Percentiles rank a stretch among this genome's conserved stretches.
Evolutionary conservation across 2,113 vertebrate genomes (phyloP).

Genomic region (Ciconia stormi): DNA sequence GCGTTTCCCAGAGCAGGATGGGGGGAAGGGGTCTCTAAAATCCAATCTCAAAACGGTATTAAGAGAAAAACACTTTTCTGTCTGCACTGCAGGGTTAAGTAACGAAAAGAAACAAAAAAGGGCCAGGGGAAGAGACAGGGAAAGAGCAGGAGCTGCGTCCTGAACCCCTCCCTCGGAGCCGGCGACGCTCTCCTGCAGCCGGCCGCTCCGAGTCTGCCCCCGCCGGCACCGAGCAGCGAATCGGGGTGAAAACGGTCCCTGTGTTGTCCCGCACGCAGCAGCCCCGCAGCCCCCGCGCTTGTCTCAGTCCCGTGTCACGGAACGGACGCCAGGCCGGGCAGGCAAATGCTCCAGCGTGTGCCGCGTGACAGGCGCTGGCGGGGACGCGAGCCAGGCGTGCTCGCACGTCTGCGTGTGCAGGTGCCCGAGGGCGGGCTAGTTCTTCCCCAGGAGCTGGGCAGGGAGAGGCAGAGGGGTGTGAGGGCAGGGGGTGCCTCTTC

Average conservation of each 20-base stretch:
- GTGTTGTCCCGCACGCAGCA: neutral
- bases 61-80: conserved; percentile 14
- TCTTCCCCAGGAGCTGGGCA: neutral
- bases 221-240: neutral
- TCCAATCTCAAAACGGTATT: conserved; percentile 12
- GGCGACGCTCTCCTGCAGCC: neutral
- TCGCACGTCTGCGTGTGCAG: neutral
- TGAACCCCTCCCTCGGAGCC: neutral
- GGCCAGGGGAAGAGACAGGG: neutral
- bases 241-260: neutral
- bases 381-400: neutral
- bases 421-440: neutral
- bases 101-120: conserved; percentile 13
- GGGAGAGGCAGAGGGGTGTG: neutral
- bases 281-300: neutral
- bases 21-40: neutral
- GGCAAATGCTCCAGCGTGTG: neutral
- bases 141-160: neutral
- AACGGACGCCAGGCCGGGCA: neutral
- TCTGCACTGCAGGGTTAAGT: conserved; percentile 51
- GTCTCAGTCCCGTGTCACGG: neutral
- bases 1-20: neutral
- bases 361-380: neutral
- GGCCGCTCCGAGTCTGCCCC: neutral
- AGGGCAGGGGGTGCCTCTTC: conserved; percentile 26